These are phyloP conservation scores for Parnassius smintheus DNA, from an alignment of 2,888 invertebrate species.

Conservation along the genomic window DNA sequence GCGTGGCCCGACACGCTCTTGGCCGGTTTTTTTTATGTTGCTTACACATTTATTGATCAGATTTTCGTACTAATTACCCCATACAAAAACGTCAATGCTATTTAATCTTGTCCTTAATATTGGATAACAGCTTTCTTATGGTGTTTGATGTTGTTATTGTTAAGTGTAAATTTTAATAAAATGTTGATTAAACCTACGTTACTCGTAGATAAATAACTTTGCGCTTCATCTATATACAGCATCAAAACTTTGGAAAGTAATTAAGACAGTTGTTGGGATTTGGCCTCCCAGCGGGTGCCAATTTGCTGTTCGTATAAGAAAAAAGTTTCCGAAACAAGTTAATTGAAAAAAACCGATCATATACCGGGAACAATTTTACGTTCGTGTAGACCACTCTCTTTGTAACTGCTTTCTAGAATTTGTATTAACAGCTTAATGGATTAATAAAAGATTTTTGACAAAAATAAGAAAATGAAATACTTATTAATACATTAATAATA, in stretches of 20 bases:
- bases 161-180: background rate
- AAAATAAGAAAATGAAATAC: too few relatives aligned
- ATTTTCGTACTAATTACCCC: background rate
- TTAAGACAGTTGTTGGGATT: conserved; percentile 36
- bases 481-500: too few relatives aligned
- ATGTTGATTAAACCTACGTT: background rate
- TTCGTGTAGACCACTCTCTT: conserved; percentile 3
- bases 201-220: conserved; percentile 3
- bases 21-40: too few relatives aligned
- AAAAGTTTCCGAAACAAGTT: conserved; percentile 35
- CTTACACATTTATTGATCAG: background rate
- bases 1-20: too few relatives aligned
- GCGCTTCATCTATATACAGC: background rate
- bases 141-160: background rate
- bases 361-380: conserved; percentile 17
- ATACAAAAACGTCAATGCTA: background rate
- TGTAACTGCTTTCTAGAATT: conserved; percentile 5
- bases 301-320: conserved; percentile 32
- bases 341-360: conserved; percentile 32
- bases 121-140: background rate
- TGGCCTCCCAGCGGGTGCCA: conserved; percentile 29
- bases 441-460: background rate
- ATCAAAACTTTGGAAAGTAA: conserved; percentile 36
- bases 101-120: conserved; percentile 2
- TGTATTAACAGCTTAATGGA: background rate